Evolutionary conservation across 2,888 invertebrate genomes (phyloP), one percentile per base, ranked within the genome.

Genomic region (Orchesella flavescens): DNA sequence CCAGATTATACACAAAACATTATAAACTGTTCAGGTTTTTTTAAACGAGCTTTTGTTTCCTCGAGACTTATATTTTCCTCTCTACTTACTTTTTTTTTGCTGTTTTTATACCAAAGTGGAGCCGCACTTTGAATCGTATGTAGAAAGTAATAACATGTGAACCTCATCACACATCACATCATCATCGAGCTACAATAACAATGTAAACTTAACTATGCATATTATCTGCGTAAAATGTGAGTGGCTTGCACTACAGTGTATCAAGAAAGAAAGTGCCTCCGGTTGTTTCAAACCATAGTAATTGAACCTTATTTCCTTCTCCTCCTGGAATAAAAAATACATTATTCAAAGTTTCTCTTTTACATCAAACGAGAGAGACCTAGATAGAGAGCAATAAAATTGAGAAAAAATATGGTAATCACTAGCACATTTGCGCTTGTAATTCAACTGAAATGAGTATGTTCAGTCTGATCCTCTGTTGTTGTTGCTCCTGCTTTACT

Each of bases 301-400:
- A 72, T 72, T 79, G 65, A 72, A 72, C 34, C 79, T 72, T 79
- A 79, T 72, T 79, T 72, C 72, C 72, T 79, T 63, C 72, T 79
- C 53, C 72, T 79, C 55, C 79, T 53, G 63, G 72, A 72, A 49
- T 43, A 72, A 69, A 59, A 74, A 49, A 34, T 46, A n/a, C 10
- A 55, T 55, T 12, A 12, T 44, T 34, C 34, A 34, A 34, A 34
- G 34, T 34, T 57, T 69, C 49, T 59, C 44, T 65, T 17, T 34
- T 53, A 34, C 7, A 21, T 61, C 34, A 23, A 57, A 59, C 9
- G 43, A 49, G 12, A 61, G 17, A 34, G 34, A 34, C 34, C 34
- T 34, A 34, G 13, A 24, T 24, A 24, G 10, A 21, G 21, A 69
- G 57, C 34, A 55, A 71, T 71, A 71, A 71, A 71, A 71, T 46